phyloP scores from a whole-genome alignment of 2,113 vertebrate species.

The Prunella fulvescens region DNA sequence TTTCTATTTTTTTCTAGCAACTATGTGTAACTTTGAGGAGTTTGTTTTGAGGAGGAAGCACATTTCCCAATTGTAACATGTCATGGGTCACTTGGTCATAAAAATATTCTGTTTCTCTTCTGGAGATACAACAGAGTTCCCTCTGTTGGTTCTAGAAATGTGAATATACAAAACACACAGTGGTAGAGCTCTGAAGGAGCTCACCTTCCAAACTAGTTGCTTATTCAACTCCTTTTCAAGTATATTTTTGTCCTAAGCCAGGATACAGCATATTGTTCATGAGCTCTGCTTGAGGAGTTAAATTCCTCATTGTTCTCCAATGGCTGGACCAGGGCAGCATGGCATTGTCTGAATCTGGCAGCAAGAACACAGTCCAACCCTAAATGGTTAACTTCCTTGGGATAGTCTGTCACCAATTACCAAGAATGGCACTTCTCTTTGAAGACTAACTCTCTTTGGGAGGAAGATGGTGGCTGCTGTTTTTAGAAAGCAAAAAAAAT shows the following conservation, averaged over 20 bases:
- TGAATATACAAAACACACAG: neutral
- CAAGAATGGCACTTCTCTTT: neutral
- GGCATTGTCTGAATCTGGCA: rapidly evolving
- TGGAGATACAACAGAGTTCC: neutral
- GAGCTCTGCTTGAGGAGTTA: neutral
- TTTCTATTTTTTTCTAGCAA: neutral
- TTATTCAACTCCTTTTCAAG: neutral
- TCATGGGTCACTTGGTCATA: neutral
- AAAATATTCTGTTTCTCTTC: neutral
- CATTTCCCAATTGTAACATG: neutral
- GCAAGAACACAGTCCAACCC: neutral
- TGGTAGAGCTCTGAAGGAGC: neutral
- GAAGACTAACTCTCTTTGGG: neutral
- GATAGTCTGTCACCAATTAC: neutral
- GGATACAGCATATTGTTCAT: neutral
- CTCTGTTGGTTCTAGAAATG: neutral
- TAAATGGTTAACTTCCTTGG: neutral
- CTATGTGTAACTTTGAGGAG: neutral
- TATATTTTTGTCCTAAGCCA: neutral
- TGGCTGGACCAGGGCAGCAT: neutral
- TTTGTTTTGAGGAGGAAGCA: neutral
- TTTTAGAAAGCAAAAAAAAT: neutral
- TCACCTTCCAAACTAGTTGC: neutral
- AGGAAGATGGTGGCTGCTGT: neutral
- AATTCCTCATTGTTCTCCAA: neutral